phyloP scores from a whole-genome alignment of 1,140 invertebrate genomes.

The Drosophila asahinai region DNA sequence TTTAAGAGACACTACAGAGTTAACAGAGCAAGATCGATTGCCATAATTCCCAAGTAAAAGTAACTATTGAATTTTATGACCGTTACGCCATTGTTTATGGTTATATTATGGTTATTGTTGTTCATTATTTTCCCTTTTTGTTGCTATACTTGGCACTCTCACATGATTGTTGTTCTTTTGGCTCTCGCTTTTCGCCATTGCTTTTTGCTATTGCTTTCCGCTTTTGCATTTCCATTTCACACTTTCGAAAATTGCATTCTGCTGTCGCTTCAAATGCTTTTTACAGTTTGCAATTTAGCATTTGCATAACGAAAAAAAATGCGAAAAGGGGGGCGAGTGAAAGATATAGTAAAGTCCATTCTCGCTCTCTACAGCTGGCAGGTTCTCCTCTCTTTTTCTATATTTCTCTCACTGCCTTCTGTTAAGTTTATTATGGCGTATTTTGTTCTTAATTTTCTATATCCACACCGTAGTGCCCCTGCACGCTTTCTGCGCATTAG shows the following conservation, averaged over 20 bases:
- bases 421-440: conserved; percentile 56
- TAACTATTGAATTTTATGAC: conserved; percentile 15
- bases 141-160: conserved; percentile 56
- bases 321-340: background rate
- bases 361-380: conserved; percentile 2
- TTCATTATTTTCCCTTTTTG: conserved; percentile 1
- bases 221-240: conserved; percentile 66
- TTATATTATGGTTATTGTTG: conserved; percentile 8
- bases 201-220: conserved; percentile 39
- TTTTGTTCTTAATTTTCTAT: conserved; percentile 54
- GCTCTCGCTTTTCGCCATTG: conserved; percentile 34
- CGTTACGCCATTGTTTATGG: conserved; percentile 29
- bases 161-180: conserved; percentile 58
- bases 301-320: conserved; percentile 56
- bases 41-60: background rate
- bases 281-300: conserved; percentile 43
- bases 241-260: conserved; percentile 56
- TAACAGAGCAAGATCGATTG: background rate
- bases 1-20: background rate
- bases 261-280: conserved; percentile 37
- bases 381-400: background rate
- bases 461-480: background rate
- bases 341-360: conserved; percentile 9
- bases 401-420: background rate
- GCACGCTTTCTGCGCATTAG: conserved; percentile 10